Evolutionary conservation across 2,888 invertebrate species (phyloP), one percentile per base, ranked within the genome.

Genomic region (Tinea semifulvella): DNA sequence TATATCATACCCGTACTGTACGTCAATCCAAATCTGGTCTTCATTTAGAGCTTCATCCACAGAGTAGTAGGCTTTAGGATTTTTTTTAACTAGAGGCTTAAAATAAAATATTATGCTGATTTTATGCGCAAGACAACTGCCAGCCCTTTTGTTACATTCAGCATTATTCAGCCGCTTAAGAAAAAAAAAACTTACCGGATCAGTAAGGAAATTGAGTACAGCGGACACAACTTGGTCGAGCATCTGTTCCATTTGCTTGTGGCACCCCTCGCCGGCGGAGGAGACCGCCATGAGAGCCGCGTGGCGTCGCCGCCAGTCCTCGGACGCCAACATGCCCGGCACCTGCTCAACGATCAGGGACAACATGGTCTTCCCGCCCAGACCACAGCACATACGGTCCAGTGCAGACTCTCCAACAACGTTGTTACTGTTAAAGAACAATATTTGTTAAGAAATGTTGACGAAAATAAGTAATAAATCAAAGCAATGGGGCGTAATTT

Each of bases 281-380:
- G 98, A 98, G 39, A 99, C 90, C 0, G 98, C 98, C 98, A 99
- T 99, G 26, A 99, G 84, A 2, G 96, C 99, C 31, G 98, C 98
- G 73, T 98, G 95, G n/a, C 94, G 85, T 53, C 91, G 89, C 56
- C 90, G 89, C 94, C 94, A 94, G 60, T 93, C 89, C 8, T 86
- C 83, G 52, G 89, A 90, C 39, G 84, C 84, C 56, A 98, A 79
- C 97, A 98, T 96, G 26, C 84, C 83, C 0, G 96, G 94, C 51
- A 98, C 88, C 58, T 88, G 89, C 42, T 85, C 86, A 51, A 95
- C 90, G 46, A 98, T 94, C 56, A 94, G 88, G 1, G 94, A 94
- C 49, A 99, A 79, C 79, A 99, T 91, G 0, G 92, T 91, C 82
- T 86, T 86, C 35, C 96, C 96, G 49, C 98, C 98, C 31, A 99